Evolutionary conservation across 1,140 invertebrate genomes (phyloP), one percentile per base, ranked within the genome.

Genomic region (Carcinoscorpius rotundicauda): DNA sequence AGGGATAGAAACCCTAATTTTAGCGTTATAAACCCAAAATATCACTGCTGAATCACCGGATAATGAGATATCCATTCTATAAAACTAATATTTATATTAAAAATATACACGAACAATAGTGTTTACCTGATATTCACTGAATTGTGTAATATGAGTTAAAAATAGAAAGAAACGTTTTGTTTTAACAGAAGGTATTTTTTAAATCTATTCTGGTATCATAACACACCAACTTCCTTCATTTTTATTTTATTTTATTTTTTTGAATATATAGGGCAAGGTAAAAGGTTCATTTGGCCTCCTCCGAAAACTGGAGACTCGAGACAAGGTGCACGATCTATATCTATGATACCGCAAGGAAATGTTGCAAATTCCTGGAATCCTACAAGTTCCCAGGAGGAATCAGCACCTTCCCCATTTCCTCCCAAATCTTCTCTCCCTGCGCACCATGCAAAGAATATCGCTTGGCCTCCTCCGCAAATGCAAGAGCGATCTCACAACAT

Each of bases 301-400:
- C 60, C 60, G 52, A 52, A 58, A 58, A 5, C 11, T 9, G 53
- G 48, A 5, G 63, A 68, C 6, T 60, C 64, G n/a, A 51, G 48
- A 5, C 29, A 49, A 6, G 63, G 63, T 10, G 66, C 63, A 53
- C 63, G 66, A 5, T 59, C 58, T 6, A 68, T 64, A 3, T 64
- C 66, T 11, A 63, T 63, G 11, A 65, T 64, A 4, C 66, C 66
- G 5, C 8, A 62, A 3, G 50, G 51, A 29, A 64, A 64, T 5
- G 56, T 63, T 11, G 53, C 53, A n/a, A 68, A 65, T 4, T 57
- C 61, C 11, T 68, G 66, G 66, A 68, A 68, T 60, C 66, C 66
- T 3, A 65, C 66, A 3, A 63, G 61, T 3, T 68, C 66, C 4
- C 66, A 63, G 0, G 63, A 63, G 10, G 0, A 10, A 0, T 8